A percentile compares a stretch with the other conserved stretches of the same genome.
Evolutionary conservation across 2,888 invertebrate species (phyloP).

Genomic region (Idaea dimidiata): DNA sequence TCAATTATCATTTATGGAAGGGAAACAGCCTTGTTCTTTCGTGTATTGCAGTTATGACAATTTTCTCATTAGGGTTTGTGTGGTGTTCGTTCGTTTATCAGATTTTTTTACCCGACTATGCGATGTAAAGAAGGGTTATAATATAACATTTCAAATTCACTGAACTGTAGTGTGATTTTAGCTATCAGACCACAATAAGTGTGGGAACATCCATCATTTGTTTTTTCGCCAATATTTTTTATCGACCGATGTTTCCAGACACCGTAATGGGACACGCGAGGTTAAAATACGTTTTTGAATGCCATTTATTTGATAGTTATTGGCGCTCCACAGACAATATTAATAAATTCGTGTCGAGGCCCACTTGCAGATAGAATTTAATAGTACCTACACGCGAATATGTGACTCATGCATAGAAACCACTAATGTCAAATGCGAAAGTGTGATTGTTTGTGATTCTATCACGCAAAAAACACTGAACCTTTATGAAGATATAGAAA

Average conservation of each 20-base stretch:
- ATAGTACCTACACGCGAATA: not conserved
- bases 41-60: not conserved
- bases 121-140: too few relatives aligned
- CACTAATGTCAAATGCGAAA: not conserved
- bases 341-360: conserved; percentile 1
- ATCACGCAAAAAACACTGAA: not conserved
- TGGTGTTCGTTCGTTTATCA: too few relatives aligned
- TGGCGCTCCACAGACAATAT: conserved; percentile 15
- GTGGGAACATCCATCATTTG: not conserved
- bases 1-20: not conserved
- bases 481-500: not conserved
- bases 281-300: conserved; percentile 19
- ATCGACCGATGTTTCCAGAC: conserved; percentile 11
- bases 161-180: not conserved
- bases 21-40: not conserved
- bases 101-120: too few relatives aligned
- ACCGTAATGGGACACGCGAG: conserved; percentile 20
- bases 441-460: not conserved
- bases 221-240: not conserved
- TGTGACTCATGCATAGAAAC: not conserved
- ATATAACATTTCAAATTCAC: not conserved
- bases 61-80: not conserved
- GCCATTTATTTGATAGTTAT: conserved; percentile 25
- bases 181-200: not conserved
- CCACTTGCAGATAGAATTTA: not conserved